phyloP scores from a whole-genome alignment of 2,888 invertebrate genomes.

The Parnassius smintheus region DNA sequence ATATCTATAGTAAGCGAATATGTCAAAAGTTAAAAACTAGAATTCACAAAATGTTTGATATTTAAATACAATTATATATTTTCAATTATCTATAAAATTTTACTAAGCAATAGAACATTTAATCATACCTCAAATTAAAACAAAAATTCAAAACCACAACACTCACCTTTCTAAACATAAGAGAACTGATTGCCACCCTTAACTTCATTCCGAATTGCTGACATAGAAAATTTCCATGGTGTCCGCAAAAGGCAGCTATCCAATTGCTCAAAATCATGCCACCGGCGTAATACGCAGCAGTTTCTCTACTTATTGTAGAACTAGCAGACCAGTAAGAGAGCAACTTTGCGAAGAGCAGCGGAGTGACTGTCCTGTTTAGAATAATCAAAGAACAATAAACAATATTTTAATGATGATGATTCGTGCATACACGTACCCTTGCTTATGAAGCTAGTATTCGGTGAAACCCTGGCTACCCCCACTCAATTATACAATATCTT shows the following conservation, averaged over 20 bases:
- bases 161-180: slow-evolving; percentile 87
- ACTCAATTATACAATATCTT: no score
- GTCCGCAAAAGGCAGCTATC: slow-evolving; percentile 82
- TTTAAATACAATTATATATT: no score
- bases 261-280: slow-evolving; percentile 69
- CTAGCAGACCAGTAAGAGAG: slow-evolving; percentile 78
- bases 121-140: not conserved
- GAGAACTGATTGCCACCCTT: slow-evolving; percentile 85
- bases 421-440: no score
- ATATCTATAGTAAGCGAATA: no score
- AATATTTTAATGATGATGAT: not conserved
- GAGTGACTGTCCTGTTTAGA: slow-evolving; percentile 77
- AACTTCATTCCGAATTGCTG: slow-evolving; percentile 87
- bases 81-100: no score
- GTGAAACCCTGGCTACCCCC: no score
- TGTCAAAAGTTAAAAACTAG: no score
- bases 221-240: slow-evolving; percentile 86
- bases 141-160: slow-evolving; percentile 44
- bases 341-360: slow-evolving; percentile 82
- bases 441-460: no score
- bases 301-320: slow-evolving; percentile 54
- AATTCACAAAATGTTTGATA: no score
- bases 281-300: slow-evolving; percentile 80
- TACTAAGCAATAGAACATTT: not conserved
- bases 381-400: not conserved